These are phyloP conservation scores for Monarcha castaneiventris DNA, from an alignment of 2,113 vertebrate species.

Conservation along the genomic window DNA sequence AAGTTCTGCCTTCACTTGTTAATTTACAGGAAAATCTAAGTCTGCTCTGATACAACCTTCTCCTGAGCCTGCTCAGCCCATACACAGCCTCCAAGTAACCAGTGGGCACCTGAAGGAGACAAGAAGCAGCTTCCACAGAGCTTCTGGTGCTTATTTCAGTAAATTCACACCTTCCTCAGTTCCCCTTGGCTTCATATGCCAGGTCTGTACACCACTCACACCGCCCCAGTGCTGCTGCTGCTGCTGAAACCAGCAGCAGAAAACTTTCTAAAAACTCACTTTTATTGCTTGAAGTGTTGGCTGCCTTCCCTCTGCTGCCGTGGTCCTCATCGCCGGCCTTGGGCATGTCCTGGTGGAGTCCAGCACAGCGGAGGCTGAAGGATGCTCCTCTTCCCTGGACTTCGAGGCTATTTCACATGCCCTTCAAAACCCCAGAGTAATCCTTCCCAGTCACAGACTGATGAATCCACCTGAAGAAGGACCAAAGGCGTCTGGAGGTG, in stretches of 20 bases:
- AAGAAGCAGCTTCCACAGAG: neutral
- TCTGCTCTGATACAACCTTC: neutral
- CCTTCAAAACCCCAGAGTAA: neutral
- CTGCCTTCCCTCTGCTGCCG: neutral
- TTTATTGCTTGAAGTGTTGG: neutral
- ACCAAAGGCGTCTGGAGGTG: neutral
- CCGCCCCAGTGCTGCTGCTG: neutral
- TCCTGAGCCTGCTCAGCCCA: neutral
- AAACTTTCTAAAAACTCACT: neutral
- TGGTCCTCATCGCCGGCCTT: accelerated
- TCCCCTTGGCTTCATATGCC: neutral
- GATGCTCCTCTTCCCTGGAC: neutral
- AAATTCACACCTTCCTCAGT: neutral
- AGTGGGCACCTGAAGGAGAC: neutral
- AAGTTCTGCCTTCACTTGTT: neutral
- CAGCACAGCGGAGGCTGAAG: neutral
- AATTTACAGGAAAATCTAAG: neutral
- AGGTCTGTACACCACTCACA: neutral
- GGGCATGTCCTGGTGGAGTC: neutral
- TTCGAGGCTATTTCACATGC: neutral
- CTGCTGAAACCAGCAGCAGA: neutral
- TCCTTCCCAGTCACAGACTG: neutral
- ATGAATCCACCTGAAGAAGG: neutral
- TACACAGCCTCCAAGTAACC: neutral
- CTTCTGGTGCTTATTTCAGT: neutral